phyloP scores from a whole-genome alignment of 2,888 invertebrate genomes.

The Trypoxylon attenuatum region DNA sequence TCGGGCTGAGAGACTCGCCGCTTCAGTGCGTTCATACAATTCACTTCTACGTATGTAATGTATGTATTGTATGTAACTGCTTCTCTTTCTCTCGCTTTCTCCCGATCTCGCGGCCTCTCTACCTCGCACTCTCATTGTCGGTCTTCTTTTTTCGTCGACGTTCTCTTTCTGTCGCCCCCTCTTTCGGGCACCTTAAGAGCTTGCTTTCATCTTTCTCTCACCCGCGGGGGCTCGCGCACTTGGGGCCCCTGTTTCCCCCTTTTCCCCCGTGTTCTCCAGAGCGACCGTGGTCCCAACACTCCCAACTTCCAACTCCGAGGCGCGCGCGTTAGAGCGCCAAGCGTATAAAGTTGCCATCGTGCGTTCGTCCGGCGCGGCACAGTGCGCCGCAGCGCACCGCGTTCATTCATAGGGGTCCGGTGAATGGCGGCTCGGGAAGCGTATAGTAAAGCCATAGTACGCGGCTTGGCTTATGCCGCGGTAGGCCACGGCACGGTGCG shows the following conservation, averaged over 20 bases:
- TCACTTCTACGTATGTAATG: conserved; percentile 23
- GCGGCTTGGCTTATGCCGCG: neutral
- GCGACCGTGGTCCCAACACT: too few relatives aligned
- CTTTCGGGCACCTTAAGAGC: neutral
- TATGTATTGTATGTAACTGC: conserved; percentile 5
- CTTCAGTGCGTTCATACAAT: conserved; percentile 36
- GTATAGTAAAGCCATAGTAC: conserved; percentile 47
- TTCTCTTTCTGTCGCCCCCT: neutral
- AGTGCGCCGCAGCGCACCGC: too few relatives aligned
- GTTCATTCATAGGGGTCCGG: conserved; percentile 71
- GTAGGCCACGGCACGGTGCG: too few relatives aligned
- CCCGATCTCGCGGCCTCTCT: conserved; percentile 2
- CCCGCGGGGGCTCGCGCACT: too few relatives aligned
- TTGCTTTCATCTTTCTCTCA: neutral
- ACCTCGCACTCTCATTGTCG: conserved; percentile 1
- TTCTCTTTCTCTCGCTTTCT: conserved; percentile 12
- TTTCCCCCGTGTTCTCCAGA: neutral
- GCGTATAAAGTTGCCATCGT: conserved; percentile 58
- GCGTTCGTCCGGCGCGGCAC: conserved; percentile 61
- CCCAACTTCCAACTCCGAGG: too few relatives aligned
- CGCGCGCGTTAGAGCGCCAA: conserved; percentile 40
- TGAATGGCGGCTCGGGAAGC: conserved; percentile 67
- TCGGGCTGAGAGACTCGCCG: conserved; percentile 20
- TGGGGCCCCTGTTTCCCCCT: neutral
- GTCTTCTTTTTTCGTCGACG: neutral